These are phyloP conservation scores for Cryptoleucopteryx plumbea DNA, from an alignment of 2,113 vertebrate genomes.

Conservation along the genomic window DNA sequence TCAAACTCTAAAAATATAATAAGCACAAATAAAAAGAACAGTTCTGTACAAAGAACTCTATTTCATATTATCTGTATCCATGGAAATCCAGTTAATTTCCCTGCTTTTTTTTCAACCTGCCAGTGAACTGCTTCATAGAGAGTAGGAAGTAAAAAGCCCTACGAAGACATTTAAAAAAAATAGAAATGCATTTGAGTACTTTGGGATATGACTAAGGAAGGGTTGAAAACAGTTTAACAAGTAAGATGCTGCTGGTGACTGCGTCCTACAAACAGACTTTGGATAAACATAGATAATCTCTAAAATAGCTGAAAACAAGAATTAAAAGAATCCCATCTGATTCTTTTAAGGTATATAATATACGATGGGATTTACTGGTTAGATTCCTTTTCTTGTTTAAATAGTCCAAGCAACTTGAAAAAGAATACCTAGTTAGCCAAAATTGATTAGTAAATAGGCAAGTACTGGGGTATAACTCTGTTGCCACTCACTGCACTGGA, in stretches of 20 bases:
- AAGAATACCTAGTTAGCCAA: neutral
- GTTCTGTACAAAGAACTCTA: neutral
- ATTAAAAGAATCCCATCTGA: neutral
- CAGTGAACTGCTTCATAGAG: neutral
- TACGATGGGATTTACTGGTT: neutral
- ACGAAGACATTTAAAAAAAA: neutral
- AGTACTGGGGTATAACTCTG: neutral
- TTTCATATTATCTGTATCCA: neutral
- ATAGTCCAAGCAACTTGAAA: neutral
- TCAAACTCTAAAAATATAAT: neutral
- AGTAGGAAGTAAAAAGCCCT: neutral
- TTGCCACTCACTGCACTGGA: neutral
- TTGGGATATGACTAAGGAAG: neutral
- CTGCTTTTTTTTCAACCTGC: neutral
- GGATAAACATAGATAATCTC: neutral
- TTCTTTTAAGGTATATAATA: neutral
- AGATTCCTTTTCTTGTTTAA: neutral
- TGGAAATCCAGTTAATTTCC: slow-evolving; percentile 2
- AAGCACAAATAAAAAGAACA: neutral
- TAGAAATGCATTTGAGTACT: neutral
- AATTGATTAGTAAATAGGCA: neutral
- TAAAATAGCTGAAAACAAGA: neutral
- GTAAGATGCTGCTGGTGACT: neutral
- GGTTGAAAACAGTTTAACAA: neutral
- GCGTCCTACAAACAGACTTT: neutral